These are phyloP conservation scores for Leptinotarsa haldemani DNA, from an alignment of 2,888 invertebrate genomes.

Conservation along the genomic window DNA sequence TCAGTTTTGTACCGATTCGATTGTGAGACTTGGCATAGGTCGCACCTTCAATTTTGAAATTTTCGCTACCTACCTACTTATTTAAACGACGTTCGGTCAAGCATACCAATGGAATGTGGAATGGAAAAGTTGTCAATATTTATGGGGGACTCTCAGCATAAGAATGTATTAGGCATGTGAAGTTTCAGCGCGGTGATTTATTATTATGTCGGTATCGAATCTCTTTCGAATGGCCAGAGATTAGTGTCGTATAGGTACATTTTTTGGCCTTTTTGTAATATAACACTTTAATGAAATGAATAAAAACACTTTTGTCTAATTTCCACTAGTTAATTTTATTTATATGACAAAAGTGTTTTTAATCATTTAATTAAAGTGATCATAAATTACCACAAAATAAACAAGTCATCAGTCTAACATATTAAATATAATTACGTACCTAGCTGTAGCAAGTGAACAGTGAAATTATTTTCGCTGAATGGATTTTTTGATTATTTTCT, in stretches of 20 bases:
- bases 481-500: no score
- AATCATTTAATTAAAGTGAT: no score
- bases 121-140: constrained; percentile 46
- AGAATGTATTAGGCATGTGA: constrained; percentile 18
- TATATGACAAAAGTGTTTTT: no score
- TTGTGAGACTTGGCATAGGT: neutral
- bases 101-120: constrained; percentile 41
- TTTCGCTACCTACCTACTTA: constrained; percentile 20
- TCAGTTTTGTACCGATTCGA: neutral
- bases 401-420: no score
- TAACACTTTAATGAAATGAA: neutral
- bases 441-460: no score
- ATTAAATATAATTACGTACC: no score
- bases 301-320: no score
- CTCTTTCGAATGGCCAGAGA: neutral
- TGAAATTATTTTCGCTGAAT: no score
- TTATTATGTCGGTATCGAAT: neutral
- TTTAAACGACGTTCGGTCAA: constrained; percentile 11
- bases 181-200: constrained; percentile 2
- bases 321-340: no score
- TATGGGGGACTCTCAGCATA: constrained; percentile 27
- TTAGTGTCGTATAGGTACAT: neutral
- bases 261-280: neutral
- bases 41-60: constrained; percentile 13
- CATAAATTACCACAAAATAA: no score